phyloP scores from a whole-genome alignment of 1,140 invertebrate genomes.

The Bombus sibiricus region DNA sequence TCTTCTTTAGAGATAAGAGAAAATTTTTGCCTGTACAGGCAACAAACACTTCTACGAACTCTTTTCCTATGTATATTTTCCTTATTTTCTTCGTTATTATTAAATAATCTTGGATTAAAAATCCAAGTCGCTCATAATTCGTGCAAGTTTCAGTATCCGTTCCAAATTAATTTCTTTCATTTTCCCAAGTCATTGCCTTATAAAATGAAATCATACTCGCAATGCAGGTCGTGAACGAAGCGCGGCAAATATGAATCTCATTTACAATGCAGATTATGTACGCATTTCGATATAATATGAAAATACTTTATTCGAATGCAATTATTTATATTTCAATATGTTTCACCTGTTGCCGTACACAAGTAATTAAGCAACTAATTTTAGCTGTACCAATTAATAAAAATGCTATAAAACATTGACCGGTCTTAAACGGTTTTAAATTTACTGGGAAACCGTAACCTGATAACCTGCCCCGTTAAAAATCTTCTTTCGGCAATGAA shows the following conservation, averaged over 20 bases:
- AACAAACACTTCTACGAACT: neutral
- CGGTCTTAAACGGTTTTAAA: neutral
- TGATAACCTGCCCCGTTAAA: too few species aligned
- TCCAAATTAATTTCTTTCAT: neutral
- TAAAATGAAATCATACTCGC: neutral
- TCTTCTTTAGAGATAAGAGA: too few species aligned
- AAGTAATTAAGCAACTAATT: neutral
- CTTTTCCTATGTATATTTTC: neutral
- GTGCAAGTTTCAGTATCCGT: neutral
- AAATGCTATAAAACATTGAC: neutral
- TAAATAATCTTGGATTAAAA: neutral
- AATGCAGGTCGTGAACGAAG: neutral
- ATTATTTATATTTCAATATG: conserved; percentile 19
- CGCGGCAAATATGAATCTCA: conserved; percentile 4
- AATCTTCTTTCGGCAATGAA: too few species aligned
- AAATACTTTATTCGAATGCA: conserved; percentile 10
- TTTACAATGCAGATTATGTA: conserved; percentile 23
- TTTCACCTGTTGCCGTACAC: conserved; percentile 14
- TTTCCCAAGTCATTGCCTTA: too few species aligned
- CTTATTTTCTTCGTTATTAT: neutral
- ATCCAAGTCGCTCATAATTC: neutral
- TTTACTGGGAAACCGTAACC: too few species aligned
- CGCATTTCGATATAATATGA: conserved; percentile 1
- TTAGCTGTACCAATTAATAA: neutral
- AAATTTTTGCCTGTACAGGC: too few species aligned